These are phyloP conservation scores for Drosophila malerkotliana DNA, from an alignment of 1,140 invertebrate species.

Conservation along the genomic window DNA sequence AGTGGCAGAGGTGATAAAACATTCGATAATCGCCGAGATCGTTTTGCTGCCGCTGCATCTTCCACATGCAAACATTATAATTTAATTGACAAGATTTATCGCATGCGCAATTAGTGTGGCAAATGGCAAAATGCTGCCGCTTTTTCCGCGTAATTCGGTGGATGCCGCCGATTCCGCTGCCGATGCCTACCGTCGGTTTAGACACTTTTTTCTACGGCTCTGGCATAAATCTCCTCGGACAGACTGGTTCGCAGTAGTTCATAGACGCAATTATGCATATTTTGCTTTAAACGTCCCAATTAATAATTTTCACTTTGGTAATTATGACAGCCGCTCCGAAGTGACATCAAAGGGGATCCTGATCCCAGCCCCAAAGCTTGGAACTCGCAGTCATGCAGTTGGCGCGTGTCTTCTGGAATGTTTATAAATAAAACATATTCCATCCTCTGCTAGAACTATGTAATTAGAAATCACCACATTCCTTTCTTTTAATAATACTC, in stretches of 20 bases:
- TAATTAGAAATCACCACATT: neutral
- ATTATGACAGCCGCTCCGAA: constrained; percentile 76
- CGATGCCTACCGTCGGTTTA: constrained; percentile 55
- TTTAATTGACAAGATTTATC: constrained; percentile 84
- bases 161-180: constrained; percentile 30
- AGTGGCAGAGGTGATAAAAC: constrained; percentile 73
- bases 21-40: constrained; percentile 81
- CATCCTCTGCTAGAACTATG: neutral
- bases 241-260: constrained; percentile 21
- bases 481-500: too few species aligned
- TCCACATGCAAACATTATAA: constrained; percentile 82
- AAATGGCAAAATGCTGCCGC: constrained; percentile 49
- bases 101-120: constrained; percentile 82
- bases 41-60: constrained; percentile 74
- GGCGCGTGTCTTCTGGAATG: too few species aligned
- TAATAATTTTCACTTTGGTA: constrained; percentile 82
- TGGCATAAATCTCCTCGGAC: constrained; percentile 65
- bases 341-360: constrained; percentile 66
- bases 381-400: constrained; percentile 8
- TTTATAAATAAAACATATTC: too few species aligned
- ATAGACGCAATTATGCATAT: constrained; percentile 71
- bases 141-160: constrained; percentile 70
- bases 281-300: constrained; percentile 82
- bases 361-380: neutral
- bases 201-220: constrained; percentile 70